phyloP scores from a whole-genome alignment of 2,888 invertebrate species.

The Acanthosepion esculentum region DNA sequence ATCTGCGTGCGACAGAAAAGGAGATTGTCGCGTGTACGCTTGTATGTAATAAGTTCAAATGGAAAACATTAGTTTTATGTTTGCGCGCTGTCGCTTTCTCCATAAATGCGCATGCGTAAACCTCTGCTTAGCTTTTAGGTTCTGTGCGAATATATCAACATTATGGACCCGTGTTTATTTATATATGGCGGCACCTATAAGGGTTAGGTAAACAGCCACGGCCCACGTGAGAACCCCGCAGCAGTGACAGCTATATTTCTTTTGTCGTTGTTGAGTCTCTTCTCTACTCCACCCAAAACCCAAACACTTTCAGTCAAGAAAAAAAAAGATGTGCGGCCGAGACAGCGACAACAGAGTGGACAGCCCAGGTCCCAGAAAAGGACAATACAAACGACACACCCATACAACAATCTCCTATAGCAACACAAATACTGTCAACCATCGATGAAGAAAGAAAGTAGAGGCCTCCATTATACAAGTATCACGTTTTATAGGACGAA shows the following conservation, averaged over 20 bases:
- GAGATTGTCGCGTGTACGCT: too few relatives aligned
- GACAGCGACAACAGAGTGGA: background rate
- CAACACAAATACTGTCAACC: background rate
- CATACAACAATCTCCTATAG: background rate
- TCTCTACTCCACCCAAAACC: background rate
- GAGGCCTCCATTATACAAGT: background rate
- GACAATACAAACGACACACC: background rate
- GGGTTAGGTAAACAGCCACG: constrained; percentile 7
- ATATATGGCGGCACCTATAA: background rate
- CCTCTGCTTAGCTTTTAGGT: too few relatives aligned
- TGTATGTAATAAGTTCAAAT: too few relatives aligned
- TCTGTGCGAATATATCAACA: background rate
- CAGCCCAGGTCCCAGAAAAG: background rate
- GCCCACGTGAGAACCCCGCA: background rate
- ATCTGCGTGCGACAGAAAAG: too few relatives aligned
- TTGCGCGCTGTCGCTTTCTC: too few relatives aligned
- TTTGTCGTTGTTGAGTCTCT: background rate
- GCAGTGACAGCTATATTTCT: background rate
- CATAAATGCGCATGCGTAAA: too few relatives aligned
- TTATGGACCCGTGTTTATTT: background rate
- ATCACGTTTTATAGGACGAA: background rate
- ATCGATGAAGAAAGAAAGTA: background rate
- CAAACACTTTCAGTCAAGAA: background rate
- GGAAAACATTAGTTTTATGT: too few relatives aligned
- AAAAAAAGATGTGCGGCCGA: background rate